Percentiles rank a stretch among this genome's conserved stretches.
phyloP scores from a whole-genome alignment of 53 echinoderm and acorn worm species.

The Astropecten irregularis region DNA sequence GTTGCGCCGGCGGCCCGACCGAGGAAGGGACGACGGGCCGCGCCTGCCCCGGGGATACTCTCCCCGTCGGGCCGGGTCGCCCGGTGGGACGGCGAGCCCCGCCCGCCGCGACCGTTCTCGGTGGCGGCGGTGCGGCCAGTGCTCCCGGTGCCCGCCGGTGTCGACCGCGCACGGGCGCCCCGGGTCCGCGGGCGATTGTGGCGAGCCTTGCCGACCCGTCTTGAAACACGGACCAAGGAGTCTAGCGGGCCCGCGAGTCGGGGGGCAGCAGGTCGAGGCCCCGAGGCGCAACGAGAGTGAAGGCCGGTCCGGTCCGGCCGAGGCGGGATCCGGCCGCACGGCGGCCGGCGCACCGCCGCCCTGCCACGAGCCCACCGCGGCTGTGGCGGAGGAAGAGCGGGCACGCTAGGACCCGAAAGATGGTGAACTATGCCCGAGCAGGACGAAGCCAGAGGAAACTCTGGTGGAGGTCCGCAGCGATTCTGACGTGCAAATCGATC shows the following conservation, averaged over 20 bases:
- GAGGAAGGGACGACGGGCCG: too few relatives aligned
- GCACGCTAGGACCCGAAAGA: constrained; percentile 64
- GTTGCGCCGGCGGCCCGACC: too few relatives aligned
- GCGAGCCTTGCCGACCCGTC: constrained; percentile 54
- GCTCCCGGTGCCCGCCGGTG: not conserved
- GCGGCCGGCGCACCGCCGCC: constrained; percentile 71
- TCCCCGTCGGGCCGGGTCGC: constrained; percentile 45
- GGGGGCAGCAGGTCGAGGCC: constrained; percentile 57
- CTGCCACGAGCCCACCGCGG: constrained; percentile 54
- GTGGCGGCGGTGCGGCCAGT: constrained; percentile 26
- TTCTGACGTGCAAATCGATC: constrained; percentile 11
- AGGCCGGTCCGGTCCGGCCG: constrained; percentile 59
- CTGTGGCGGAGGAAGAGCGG: constrained; percentile 68
- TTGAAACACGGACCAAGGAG: constrained; percentile 57
- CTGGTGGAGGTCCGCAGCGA: constrained; percentile 72
- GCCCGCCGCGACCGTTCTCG: not conserved
- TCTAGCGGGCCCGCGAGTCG: constrained; percentile 59
- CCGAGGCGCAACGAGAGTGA: constrained; percentile 81
- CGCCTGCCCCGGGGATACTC: too few relatives aligned
- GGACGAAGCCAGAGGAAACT: constrained; percentile 88
- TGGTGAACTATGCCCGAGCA: constrained; percentile 68
- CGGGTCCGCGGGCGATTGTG: constrained; percentile 1
- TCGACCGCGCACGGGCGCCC: not conserved
- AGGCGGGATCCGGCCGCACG: constrained; percentile 56
- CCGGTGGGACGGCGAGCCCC: too few relatives aligned